phyloP scores from a whole-genome alignment of 2,113 vertebrate genomes.

The Onychostoma macrolepis region DNA sequence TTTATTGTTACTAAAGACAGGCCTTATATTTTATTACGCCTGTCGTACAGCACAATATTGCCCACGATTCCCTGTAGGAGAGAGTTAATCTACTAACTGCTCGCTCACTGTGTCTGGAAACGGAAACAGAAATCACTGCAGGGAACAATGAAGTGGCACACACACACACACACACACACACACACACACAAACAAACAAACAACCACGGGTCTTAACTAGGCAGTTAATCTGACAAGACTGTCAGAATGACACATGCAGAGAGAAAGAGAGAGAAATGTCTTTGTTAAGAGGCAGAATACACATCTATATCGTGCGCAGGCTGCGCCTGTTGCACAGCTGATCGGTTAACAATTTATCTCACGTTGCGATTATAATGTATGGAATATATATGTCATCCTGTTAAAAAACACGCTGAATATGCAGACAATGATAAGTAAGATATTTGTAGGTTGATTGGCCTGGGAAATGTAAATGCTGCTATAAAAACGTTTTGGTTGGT shows the following conservation, averaged over 20 bases:
- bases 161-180: background rate
- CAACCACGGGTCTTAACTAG: slow-evolving; percentile 31
- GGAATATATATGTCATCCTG: background rate
- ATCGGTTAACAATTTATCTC: background rate
- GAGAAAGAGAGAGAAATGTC: slow-evolving; percentile 25
- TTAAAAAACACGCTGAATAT: background rate
- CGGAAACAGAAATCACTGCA: slow-evolving; percentile 20
- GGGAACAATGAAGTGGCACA: background rate
- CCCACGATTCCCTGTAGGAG: slow-evolving; percentile 24
- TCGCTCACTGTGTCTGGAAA: slow-evolving; percentile 23
- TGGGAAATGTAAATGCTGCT: background rate
- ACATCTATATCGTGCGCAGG: background rate
- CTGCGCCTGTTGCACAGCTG: background rate
- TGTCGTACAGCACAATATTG: slow-evolving; percentile 12
- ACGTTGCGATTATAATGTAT: background rate
- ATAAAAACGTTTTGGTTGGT: background rate
- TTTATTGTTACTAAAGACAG: slow-evolving; percentile 36
- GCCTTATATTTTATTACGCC: slow-evolving; percentile 30
- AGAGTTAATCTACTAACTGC: slow-evolving; percentile 36
- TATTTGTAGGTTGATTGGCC: background rate
- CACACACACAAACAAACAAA: slow-evolving; percentile 10
- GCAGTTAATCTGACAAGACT: slow-evolving; percentile 45
- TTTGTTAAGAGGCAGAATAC: slow-evolving; percentile 23
- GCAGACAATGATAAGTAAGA: background rate
- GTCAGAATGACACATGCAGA: slow-evolving; percentile 43